Evolutionary conservation across 2,888 invertebrate species (phyloP).

Genomic region (Dermolepida albohirtum): DNA sequence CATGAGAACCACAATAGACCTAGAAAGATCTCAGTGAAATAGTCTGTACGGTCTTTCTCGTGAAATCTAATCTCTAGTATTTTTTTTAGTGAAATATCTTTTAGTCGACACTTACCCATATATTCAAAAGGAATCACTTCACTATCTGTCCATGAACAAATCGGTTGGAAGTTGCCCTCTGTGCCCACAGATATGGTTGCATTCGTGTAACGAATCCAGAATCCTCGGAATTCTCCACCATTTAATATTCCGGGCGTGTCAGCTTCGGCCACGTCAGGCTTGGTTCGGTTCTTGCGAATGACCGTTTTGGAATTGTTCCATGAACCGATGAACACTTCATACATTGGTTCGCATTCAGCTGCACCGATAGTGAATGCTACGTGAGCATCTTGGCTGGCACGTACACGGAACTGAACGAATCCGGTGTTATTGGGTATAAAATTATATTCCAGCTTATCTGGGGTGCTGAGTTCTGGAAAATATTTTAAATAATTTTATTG

Average conservation of each 20-base stretch:
- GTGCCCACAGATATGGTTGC: conserved; percentile 65
- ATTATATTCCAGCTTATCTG: conserved; percentile 84
- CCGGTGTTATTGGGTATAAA: conserved; percentile 81
- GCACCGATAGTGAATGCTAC: conserved; percentile 81
- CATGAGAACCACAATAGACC: no score
- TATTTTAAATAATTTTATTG: conserved; percentile 9
- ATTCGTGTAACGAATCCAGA: conserved; percentile 86
- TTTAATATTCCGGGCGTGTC: conserved; percentile 82
- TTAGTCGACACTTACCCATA: conserved; percentile 39
- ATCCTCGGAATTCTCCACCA: conserved; percentile 81
- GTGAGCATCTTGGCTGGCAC: conserved; percentile 86
- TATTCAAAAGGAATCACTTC: conserved; percentile 78
- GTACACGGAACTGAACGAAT: conserved; percentile 81
- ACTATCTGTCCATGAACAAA: conserved; percentile 79
- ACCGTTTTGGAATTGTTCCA: conserved; percentile 89
- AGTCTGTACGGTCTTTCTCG: no score
- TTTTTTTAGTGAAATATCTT: no score
- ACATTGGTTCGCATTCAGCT: conserved; percentile 80
- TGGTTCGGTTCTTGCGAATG: conserved; percentile 81
- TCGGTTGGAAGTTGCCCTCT: conserved; percentile 76
- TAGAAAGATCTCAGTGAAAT: no score
- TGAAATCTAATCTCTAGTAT: no score
- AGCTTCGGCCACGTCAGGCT: conserved; percentile 63
- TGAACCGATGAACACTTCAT: conserved; percentile 89
- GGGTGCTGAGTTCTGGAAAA: conserved; percentile 80